phyloP scores from a whole-genome alignment of 2,113 vertebrate genomes.

The Carlito syrichta region DNA sequence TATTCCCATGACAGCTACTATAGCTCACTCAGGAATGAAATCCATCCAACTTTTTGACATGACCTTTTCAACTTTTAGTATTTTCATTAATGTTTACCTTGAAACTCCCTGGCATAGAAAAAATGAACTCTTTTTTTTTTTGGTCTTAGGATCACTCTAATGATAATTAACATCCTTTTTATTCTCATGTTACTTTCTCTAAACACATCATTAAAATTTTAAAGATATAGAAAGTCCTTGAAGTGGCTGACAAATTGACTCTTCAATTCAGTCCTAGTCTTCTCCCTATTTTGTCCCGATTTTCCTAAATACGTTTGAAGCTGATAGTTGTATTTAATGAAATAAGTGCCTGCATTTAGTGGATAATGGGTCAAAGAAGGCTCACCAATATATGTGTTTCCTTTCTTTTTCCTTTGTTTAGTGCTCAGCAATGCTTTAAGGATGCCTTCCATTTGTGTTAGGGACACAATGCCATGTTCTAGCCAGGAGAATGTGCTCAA shows the following conservation, averaged over 20 bases:
- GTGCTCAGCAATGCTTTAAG: not conserved
- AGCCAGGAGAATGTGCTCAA: not conserved
- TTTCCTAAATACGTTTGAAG: not conserved
- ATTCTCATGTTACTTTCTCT: not conserved
- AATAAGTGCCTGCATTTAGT: not conserved
- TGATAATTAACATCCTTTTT: not conserved
- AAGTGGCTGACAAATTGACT: not conserved
- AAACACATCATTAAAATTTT: not conserved
- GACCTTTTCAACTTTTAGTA: not conserved
- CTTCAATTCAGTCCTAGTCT: not conserved
- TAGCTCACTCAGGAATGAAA: not conserved
- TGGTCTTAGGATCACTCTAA: not conserved
- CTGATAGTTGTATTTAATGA: not conserved
- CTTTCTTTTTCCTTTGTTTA: not conserved
- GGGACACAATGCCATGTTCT: not conserved
- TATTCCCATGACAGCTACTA: not conserved
- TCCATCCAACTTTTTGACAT: not conserved
- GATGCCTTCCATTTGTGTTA: not conserved
- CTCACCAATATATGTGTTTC: not conserved
- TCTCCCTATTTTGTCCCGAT: not conserved
- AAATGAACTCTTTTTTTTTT: not conserved
- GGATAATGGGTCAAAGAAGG: not conserved
- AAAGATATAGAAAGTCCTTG: not conserved
- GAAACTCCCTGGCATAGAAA: not conserved
- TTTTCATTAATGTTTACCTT: not conserved